Conservation (phyloP, 1,140 invertebrate genomes). For the Sipha flava region DNA sequence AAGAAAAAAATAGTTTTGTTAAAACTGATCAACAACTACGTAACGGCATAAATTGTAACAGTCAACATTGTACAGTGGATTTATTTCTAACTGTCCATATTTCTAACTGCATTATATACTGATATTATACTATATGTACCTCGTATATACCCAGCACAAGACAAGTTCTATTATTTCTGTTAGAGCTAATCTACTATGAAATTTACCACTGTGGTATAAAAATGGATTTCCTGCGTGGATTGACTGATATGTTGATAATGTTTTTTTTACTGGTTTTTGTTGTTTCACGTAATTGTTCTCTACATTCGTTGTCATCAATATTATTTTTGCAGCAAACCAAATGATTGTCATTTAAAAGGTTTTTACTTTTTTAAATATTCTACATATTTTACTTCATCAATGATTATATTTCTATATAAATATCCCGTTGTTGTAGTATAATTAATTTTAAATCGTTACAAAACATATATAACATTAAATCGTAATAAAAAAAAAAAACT, state of each 20-base stretch:
- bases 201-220: background rate
- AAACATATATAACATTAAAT: too few relatives aligned
- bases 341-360: background rate
- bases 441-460: too few relatives aligned
- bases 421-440: background rate
- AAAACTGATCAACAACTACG: too few relatives aligned
- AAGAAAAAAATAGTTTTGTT: too few relatives aligned
- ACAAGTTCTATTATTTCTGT: background rate
- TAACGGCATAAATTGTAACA: too few relatives aligned
- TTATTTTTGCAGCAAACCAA: background rate
- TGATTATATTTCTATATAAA: background rate
- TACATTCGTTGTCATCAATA: background rate
- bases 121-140: too few relatives aligned
- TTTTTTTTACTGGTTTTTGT: background rate
- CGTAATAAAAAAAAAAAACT: too few relatives aligned
- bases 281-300: background rate
- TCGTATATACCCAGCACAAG: background rate
- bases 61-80: too few relatives aligned
- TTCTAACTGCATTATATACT: background rate
- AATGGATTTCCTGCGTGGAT: background rate
- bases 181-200: background rate
- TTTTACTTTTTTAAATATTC: background rate
- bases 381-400: background rate
- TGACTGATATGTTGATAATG: background rate
- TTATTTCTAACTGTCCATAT: background rate